A percentile compares a stretch with the other conserved stretches of the same genome.
phyloP scores from a whole-genome alignment of 2,797 vertebrate species.

The Arrhamphus sclerolepis region DNA sequence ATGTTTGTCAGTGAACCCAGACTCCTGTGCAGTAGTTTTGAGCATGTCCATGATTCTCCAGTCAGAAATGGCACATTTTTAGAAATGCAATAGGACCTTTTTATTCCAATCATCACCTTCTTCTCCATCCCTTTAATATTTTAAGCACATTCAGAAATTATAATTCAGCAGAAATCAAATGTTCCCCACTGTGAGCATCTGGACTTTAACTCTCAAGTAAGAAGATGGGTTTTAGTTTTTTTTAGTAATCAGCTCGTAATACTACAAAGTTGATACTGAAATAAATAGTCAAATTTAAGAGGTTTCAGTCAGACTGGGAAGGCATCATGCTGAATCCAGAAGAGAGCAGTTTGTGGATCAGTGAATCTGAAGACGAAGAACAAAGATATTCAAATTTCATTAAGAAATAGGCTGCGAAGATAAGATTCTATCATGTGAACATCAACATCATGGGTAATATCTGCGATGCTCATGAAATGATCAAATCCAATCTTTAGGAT shows the following conservation, averaged over 20 bases:
- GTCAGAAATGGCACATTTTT: background rate
- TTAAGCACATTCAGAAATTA: too few relatives aligned
- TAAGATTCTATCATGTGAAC: too few relatives aligned
- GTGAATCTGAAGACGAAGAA: background rate
- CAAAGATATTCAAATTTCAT: background rate
- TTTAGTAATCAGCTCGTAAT: background rate
- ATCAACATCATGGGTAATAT: too few relatives aligned
- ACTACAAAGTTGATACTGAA: constrained; percentile 3
- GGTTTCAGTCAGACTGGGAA: background rate
- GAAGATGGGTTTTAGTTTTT: background rate
- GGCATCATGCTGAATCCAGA: background rate
- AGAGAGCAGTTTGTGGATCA: background rate
- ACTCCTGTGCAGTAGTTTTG: background rate
- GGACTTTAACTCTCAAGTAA: background rate
- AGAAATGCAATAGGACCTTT: background rate
- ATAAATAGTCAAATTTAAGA: constrained; percentile 10
- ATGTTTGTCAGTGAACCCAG: background rate
- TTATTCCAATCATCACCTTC: background rate
- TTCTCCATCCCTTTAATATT: too few relatives aligned
- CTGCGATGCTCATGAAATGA: too few relatives aligned
- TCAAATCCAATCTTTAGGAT: too few relatives aligned
- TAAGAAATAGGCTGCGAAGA: too few relatives aligned
- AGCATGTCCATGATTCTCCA: background rate
- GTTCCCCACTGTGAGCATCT: too few relatives aligned
- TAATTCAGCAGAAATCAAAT: too few relatives aligned